These are phyloP conservation scores for Atrichornis clamosus DNA, from an alignment of 2,113 vertebrate genomes.

Conservation along the genomic window DNA sequence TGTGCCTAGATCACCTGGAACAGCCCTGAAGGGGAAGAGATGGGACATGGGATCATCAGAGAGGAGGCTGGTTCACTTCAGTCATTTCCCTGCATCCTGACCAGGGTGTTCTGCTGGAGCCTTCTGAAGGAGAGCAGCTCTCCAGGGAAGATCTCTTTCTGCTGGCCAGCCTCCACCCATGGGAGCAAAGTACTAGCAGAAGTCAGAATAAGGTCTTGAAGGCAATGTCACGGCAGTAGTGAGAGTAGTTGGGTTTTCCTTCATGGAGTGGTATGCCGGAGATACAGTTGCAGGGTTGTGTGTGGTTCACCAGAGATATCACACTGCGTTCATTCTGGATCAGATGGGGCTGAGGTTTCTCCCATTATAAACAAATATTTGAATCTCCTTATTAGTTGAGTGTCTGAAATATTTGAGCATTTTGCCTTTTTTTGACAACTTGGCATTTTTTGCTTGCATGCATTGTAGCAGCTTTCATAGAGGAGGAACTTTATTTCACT, in stretches of 20 bases:
- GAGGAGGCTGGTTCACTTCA: not conserved
- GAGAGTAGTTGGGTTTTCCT: not conserved
- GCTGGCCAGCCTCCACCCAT: not conserved
- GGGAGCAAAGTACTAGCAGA: not conserved
- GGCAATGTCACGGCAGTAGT: not conserved
- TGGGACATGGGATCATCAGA: not conserved
- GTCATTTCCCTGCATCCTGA: not conserved
- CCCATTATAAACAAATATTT: not conserved
- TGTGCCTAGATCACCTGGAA: not conserved
- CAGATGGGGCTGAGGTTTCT: not conserved
- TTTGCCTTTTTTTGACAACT: not conserved
- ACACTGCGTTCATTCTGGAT: not conserved
- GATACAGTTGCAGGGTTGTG: not conserved
- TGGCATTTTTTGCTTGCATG: not conserved
- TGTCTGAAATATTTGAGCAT: not conserved
- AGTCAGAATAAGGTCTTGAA: not conserved
- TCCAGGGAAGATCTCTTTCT: not conserved
- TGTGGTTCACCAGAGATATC: not conserved
- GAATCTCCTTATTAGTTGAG: not conserved
- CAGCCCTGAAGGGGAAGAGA: fast-evolving
- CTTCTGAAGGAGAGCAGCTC: not conserved
- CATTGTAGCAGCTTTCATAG: not conserved
- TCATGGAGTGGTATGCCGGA: not conserved
- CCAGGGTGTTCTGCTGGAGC: not conserved
- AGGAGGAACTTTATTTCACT: not conserved